Evolutionary conservation across 2,888 invertebrate genomes (phyloP).

Genomic region (Tortrix viridana): DNA sequence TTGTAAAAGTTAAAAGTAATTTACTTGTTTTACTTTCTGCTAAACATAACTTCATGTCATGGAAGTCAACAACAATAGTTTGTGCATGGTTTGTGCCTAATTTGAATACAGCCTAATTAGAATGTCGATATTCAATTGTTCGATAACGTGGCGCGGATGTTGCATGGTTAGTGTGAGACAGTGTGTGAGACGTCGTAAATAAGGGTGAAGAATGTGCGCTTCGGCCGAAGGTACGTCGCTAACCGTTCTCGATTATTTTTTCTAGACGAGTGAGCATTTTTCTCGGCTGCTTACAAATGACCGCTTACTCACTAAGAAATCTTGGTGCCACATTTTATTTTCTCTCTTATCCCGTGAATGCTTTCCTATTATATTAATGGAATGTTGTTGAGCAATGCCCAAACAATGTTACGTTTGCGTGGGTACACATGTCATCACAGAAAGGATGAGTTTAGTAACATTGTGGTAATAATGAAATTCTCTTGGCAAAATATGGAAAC

Average conservation of each 20-base stretch:
- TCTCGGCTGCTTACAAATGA: conserved; percentile 79
- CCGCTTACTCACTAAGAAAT: conserved; percentile 74
- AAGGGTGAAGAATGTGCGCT: conserved; percentile 42
- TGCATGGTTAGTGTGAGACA: conserved; percentile 28
- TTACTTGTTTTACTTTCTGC: too few species aligned
- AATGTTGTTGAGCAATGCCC: conserved; percentile 67
- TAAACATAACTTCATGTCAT: too few species aligned
- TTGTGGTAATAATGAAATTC: conserved; percentile 9
- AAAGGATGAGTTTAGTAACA: conserved; percentile 27
- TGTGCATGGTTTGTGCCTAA: too few species aligned
- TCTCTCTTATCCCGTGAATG: conserved; percentile 61
- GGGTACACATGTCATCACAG: conserved; percentile 14
- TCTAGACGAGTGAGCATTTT: conserved; percentile 75
- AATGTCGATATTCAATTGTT: conserved; percentile 24
- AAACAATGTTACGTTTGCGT: conserved; percentile 60
- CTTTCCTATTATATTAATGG: conserved; percentile 78
- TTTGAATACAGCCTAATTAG: conserved; percentile 2
- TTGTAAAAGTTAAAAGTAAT: too few species aligned
- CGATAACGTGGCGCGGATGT: conserved; percentile 25
- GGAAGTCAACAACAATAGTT: too few species aligned
- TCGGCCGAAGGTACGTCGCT: conserved; percentile 46
- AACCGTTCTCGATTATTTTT: conserved; percentile 69
- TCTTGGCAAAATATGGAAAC: too few species aligned
- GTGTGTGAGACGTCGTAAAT: conserved; percentile 29
- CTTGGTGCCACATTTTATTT: conserved; percentile 73